Conservation (phyloP, 2,888 invertebrate genomes). For the Ophion obscuratus region DNA sequence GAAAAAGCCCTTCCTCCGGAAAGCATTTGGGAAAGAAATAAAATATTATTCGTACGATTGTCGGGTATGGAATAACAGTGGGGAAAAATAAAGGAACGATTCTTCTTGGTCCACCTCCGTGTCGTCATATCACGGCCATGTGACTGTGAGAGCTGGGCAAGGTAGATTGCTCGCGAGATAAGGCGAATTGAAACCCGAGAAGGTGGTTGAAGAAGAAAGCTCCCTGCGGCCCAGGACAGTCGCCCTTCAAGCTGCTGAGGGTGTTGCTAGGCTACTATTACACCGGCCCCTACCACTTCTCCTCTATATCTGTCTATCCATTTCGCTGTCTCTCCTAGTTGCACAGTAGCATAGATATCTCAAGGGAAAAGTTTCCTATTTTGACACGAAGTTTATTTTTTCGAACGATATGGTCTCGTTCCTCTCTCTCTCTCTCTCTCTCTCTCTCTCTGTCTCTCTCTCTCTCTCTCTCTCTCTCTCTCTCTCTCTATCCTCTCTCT, state of each 20-base stretch:
- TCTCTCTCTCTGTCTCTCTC: too few species aligned
- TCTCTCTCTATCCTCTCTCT: too few species aligned
- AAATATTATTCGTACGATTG: not conserved
- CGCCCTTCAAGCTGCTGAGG: conserved; percentile 69
- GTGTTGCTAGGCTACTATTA: conserved; percentile 82
- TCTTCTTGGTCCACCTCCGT: conserved; percentile 32
- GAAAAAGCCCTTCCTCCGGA: too few species aligned
- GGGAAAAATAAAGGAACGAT: conserved; percentile 33
- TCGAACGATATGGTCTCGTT: not conserved
- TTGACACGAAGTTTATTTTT: conserved; percentile 3
- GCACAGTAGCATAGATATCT: conserved; percentile 63
- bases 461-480: too few species aligned
- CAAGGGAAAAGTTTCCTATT: conserved; percentile 44
- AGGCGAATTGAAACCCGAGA: conserved; percentile 79
- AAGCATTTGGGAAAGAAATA: too few species aligned
- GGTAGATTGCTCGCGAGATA: conserved; percentile 79
- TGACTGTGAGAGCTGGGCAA: conserved; percentile 59
- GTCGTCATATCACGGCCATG: conserved; percentile 51
- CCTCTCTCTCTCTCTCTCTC: too few species aligned
- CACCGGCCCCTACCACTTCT: conserved; percentile 15
- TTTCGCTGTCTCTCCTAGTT: conserved; percentile 62
- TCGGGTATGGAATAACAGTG: conserved; percentile 15
- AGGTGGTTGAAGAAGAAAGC: conserved; percentile 73
- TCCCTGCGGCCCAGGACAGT: conserved; percentile 65
- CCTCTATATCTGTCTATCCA: conserved; percentile 47